These are phyloP conservation scores for Mantis religiosa DNA, from an alignment of 2,888 invertebrate genomes.

Conservation along the genomic window DNA sequence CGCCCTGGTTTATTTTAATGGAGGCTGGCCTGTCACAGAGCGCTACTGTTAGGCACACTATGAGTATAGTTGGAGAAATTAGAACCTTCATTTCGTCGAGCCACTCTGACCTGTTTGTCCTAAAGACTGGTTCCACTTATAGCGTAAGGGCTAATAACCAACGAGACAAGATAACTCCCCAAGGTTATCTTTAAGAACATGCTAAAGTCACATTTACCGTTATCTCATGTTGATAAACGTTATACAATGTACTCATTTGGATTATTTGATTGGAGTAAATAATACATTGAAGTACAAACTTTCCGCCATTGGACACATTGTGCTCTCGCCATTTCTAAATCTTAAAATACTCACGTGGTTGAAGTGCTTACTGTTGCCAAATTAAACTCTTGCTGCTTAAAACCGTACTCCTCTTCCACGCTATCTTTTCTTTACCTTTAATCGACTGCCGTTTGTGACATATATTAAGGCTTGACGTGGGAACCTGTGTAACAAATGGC, in stretches of 20 bases:
- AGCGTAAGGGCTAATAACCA: not conserved
- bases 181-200: not conserved
- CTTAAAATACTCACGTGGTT: no score
- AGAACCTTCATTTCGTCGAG: not conserved
- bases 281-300: no score
- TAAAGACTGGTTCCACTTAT: not conserved
- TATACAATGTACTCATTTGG: not conserved
- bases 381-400: no score
- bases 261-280: not conserved
- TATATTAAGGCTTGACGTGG: no score
- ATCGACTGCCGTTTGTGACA: no score
- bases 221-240: no score
- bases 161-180: not conserved
- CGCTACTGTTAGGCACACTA: not conserved
- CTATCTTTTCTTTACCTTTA: no score
- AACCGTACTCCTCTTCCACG: no score
- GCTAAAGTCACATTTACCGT: not conserved
- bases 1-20: slow-evolving; percentile 31
- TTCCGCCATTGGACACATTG: no score
- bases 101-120: not conserved
- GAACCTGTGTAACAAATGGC: no score
- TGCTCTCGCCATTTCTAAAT: no score
- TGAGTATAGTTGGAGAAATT: not conserved
- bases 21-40: slow-evolving; percentile 18
- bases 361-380: no score